Evolutionary conservation across 2,888 invertebrate species (phyloP), one percentile per base, ranked within the genome.

Genomic region (Lepidonotus clava): DNA sequence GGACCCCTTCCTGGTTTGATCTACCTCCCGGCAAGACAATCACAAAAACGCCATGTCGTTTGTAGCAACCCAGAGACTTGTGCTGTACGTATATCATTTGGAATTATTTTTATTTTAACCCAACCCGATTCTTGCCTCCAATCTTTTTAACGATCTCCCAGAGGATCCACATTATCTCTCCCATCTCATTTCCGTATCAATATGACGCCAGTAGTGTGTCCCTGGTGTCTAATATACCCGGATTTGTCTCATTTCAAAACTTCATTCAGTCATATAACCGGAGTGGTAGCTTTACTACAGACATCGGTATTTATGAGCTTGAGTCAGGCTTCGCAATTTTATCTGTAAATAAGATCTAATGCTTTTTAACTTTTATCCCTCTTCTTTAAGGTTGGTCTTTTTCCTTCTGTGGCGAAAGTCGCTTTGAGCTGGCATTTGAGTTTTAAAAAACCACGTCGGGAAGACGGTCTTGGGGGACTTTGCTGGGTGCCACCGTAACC

Each of bases 21-120:
- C 14, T 14, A 18, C 51, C 51, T 21, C 11, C 21, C 51, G 14
- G 14, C 51, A 51, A 18, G 21, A 51, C 51, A 51, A 51, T 21
- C 51, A 51, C 11, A 14, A 51, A 51, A 18, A 51, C 28, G 32
- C 11, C 41, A 80, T 80, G 80, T 80, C 80, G 28, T 80, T 46
- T 51, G 80, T 80, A 46, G 80, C 46, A 8, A 80, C 80, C 24
- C 80, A 80, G 46, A 41, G 80, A 51, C 41, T 80, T 4, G 80
- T 80, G 51, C 80, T 80, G 80, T 80, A 80, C 34, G 80, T 80
- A 80, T 80, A 24, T 36, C 71, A 18, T 5, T 34, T 66, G 32
- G n/a, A n/a, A n/a, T 46, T 46, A 46, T 46, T 46, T 46, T 46
- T 46, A 18, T 46, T 46, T 46, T 18, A 46, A 46, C 46, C 46